Evolutionary conservation across 2,888 invertebrate genomes (phyloP).

Genomic region (Melieria omissa): DNA sequence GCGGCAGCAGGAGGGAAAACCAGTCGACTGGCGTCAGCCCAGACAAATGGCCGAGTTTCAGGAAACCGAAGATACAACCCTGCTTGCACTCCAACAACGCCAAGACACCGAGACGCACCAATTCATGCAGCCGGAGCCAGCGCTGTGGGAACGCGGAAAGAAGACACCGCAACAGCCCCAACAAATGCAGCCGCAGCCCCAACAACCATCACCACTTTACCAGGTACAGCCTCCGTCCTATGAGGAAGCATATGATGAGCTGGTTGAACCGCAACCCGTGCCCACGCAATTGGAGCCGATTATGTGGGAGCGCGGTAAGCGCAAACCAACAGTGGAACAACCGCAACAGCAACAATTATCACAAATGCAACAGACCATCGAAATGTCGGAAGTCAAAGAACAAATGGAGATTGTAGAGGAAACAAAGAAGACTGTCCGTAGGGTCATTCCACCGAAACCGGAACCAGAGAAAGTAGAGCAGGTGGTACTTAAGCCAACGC

Average conservation of each 20-base stretch:
- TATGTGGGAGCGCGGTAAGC: conserved; percentile 63
- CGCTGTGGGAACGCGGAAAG: conserved; percentile 65
- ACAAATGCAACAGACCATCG: conserved; percentile 41
- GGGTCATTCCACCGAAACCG: conserved; percentile 40
- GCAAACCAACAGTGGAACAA: conserved; percentile 46
- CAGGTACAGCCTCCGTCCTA: conserved; percentile 48
- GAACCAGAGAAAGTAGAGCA: conserved; percentile 59
- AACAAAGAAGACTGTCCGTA: conserved; percentile 44
- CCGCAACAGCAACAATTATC: conserved; percentile 39
- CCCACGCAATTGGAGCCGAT: conserved; percentile 59
- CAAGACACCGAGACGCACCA: conserved; percentile 57
- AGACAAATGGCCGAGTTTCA: conserved; percentile 56
- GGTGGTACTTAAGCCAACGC: conserved; percentile 52
- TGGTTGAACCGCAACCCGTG: conserved; percentile 40
- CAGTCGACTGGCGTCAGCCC: conserved; percentile 62
- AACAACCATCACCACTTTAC: conserved; percentile 35
- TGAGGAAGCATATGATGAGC: conserved; percentile 57
- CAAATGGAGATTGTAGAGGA: conserved; percentile 43
- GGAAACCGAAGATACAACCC: conserved; percentile 55
- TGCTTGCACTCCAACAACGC: conserved; percentile 53
- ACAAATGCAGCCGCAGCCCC: conserved; percentile 37
- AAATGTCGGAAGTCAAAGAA: conserved; percentile 38
- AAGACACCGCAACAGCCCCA: conserved; percentile 52
- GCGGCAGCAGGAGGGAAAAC: conserved; percentile 50
- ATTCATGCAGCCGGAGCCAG: conserved; percentile 57